Conservation (phyloP, 2,113 vertebrate genomes). For the cattle (Bos taurus) region DNA sequence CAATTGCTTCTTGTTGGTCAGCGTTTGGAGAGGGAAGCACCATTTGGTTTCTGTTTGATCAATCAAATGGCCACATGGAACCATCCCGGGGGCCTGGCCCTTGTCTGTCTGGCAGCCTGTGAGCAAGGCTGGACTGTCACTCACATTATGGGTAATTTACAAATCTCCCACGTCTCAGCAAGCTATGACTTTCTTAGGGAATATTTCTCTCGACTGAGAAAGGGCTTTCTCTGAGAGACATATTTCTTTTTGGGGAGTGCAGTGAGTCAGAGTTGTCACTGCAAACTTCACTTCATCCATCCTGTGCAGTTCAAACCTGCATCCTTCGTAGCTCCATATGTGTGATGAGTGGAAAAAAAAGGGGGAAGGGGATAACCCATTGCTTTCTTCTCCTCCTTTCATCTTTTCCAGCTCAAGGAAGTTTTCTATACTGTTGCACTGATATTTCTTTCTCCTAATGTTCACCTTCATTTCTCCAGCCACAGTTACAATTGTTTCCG, state of each 20-base stretch:
- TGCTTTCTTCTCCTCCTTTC: neutral
- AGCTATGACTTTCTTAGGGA: neutral
- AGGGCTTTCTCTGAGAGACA: neutral
- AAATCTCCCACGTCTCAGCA: neutral
- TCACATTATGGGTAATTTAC: neutral
- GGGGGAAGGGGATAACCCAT: neutral
- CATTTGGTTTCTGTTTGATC: conserved; percentile 47
- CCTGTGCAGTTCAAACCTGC: neutral
- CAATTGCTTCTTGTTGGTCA: neutral
- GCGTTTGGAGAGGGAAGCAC: neutral
- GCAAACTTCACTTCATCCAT: neutral
- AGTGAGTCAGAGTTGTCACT: neutral
- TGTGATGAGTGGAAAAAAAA: neutral
- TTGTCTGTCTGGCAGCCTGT: neutral
- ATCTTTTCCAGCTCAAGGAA: neutral
- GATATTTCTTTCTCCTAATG: neutral
- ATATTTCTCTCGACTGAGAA: neutral
- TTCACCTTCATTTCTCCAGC: neutral
- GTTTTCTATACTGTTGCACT: neutral
- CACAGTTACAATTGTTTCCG: neutral
- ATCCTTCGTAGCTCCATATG: neutral
- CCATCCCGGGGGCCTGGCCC: neutral
- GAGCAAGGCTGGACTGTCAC: neutral
- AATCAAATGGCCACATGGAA: neutral
- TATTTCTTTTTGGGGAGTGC: neutral